Evolutionary conservation across 2,113 vertebrate species (phyloP), one percentile per base, ranked within the genome.

Genomic region (Lethenteron camtschaticum): DNA sequence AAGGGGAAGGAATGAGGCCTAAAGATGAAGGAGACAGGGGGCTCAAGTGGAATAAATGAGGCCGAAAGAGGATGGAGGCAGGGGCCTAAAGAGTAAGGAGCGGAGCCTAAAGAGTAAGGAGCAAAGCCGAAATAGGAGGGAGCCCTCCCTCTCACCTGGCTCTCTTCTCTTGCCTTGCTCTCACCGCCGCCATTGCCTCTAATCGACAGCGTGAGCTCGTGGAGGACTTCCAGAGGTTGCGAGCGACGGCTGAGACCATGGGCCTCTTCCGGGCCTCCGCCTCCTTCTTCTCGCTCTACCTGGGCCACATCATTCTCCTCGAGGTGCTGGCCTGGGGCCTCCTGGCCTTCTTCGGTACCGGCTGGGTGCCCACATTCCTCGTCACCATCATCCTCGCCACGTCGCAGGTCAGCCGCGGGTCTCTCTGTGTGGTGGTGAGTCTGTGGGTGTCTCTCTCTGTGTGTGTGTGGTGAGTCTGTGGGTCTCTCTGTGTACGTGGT

Each of bases 271-370:
- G 56, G 71, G 76, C 82, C 6, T 80, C 73, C 56, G 83, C 84
- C 68, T 70, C 85, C 69, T 96, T 97, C 78, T 97, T 92, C 80
- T 78, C 79, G 8, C 78, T 94, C 56, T 81, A 83, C 71, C 71
- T 97, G 75, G 79, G 72, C 56, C 91, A 97, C 74, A 86, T 96
- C 69, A 18, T 97, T 4, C 73, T 78, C 68, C 77, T 97, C 79
- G 92, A 97, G 76, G 74, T 75, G 71, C 8, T 88, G 3, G 83
- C 83, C 9, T 86, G 85, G 84, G 56, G 85, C 58, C 79, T 83
- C 16, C 4, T 94, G 70, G 85, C 69, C 11, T 75, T 81, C 75
- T 86, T 81, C 0, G 92, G 90, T 8, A 88, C 82, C 0, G 81
- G 86, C 73, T 97, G 91, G 92, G 82, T 79, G 11, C 72, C 80